Base-by-base conservation (phyloP, 64 coral and sea anemone genomes). In the Porites lutea region DNA sequence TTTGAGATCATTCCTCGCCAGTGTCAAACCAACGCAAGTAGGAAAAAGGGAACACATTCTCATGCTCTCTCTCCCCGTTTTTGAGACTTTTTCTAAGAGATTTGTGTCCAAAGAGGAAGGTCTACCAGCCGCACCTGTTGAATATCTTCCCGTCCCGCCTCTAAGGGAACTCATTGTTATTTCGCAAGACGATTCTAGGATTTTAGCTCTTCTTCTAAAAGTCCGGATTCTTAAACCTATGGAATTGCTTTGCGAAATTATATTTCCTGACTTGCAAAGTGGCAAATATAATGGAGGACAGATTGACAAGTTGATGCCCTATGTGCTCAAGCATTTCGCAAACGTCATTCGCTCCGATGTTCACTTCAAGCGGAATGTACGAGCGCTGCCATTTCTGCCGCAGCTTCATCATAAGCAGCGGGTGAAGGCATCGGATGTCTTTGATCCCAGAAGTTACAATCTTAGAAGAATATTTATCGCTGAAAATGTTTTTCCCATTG, bases 1-100 rank as follows among this genome's bases (percentile, higher is more conserved):
- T 49, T 48, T 96, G 21, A 92, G 94, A 74, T 18, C 55, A 14
- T 96, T 96, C 22, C 82, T 96, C 13, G 83, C 91, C 21, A 63
- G 8, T 81, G 58, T 46, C n/a, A 19, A 82, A 18, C 69, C 22
- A 53, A 23, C 4, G 43, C 37, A 65, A 13, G 48, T 71, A 48
- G 58, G 52, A 5, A 71, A 6, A 15, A 44, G 63, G 59, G 43
- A 59, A 59, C 59, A 47, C 52, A 13, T 69, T 16, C 19, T 92
- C 63, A 63, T 96, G 5, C 70, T 45, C 13, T 80, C 75, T 21
- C 76, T 93, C 53, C 92, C 92, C 2, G 23, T 93, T 15, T 88
- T 93, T 82, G 92, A 93, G 76, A 93, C 92, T 19, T 70, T 74
- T 8, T 47, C 78, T 52, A 87, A 79, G 46, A 66, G 54, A 18